Evolutionary conservation across 1,140 invertebrate species (phyloP), one percentile per base, ranked within the genome.

Genomic region (Drosophila malerkotliana): DNA sequence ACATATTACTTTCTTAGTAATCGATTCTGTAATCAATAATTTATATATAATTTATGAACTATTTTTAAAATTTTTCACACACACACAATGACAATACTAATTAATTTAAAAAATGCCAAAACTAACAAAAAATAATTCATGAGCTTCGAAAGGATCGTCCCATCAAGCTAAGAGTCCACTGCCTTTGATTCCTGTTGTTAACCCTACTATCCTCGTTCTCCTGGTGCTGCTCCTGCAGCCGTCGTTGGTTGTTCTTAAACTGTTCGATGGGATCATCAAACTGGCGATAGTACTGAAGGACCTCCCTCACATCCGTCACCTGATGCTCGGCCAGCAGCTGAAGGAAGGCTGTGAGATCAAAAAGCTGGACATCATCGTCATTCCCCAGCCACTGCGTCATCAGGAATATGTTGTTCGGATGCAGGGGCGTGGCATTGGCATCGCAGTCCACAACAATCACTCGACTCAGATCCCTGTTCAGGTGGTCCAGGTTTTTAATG

Each of bases 361-460:
- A 93, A 1, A 99, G 93, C 0, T 95, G 94, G 0, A 95, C 95
- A 91, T 99, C 99, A 78, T 98, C 95, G 90, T 99, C 97, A 79
- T 97, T 96, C 8, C 99, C 99, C 66, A 94, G 93, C 99, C 99
- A 99, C 91, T 96, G 95, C 48, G 97, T 95, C 34, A 99, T 92
- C 62, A 95, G 93, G 0, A 99, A 94, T 7, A 96, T 94, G 92
- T 99, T 99, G 75, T 96, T 94, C 4, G 95, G 95, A 92, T 99
- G 97, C 49, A 97, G 94, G 91, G 98, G 95, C 1, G 97, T 96
- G 9, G 97, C 96, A 60, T 96, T 93, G 15, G 94, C 91, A 93
- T 99, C 97, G 95, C 98, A 99, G 90, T 99, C 99, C 26, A 99
- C 94, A 54, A 99, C 96, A 90, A 99, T 99, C 0, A 97, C 95